Base-by-base conservation (phyloP, 2,113 vertebrate species). In the Festucalex cinctus region DNA sequence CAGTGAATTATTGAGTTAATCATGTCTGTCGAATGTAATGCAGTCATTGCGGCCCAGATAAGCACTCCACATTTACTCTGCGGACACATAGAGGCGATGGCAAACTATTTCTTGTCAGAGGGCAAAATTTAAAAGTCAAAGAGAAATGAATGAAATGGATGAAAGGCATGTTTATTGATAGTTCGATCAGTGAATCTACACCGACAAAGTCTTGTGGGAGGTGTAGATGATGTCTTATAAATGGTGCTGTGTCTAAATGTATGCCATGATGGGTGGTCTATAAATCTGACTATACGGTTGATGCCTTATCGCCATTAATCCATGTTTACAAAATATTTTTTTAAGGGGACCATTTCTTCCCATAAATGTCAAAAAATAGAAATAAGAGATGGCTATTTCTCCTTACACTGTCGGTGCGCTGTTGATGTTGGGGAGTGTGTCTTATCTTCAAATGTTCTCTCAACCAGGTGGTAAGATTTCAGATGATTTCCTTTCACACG, bases 61-160 rank as follows among this genome's bases (percentile, higher is more conserved):
- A 74, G 67, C 74, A 72, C 48, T 86, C 87, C 74, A 83, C 88
- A 46, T 65, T 65, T 63, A 48, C 80, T 63, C 58, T 3, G 63
- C 56, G 74, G 71, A 73, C 70, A 51, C 65, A 70, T 60, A 70
- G 58, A 80, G 83, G 79, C 35, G 28, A 32, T 32, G 28, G 28
- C 54, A 36, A 67, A 74, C 59, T 3, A 54, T 70, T 82, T 80
- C 28, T 73, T 86, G 89, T 87, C 79, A 82, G 80, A 81, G 88
- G 79, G 80, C 79, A 76, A 83, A 59, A 91, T 91, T 86, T 90
- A 74, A 90, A 92, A 88, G 86, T 88, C 86, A 87, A 88, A 89
- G 90, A 59, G 36, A 81, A 87, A 90, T 92, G 86, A 77, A 90
- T 88, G 69, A 46, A 72, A 81, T 74, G 68, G 77, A 85, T 86